Percentiles rank a stretch among this genome's conserved stretches.
Evolutionary conservation across 2,113 vertebrate genomes (phyloP).

Genomic region (Cavia porcellus): DNA sequence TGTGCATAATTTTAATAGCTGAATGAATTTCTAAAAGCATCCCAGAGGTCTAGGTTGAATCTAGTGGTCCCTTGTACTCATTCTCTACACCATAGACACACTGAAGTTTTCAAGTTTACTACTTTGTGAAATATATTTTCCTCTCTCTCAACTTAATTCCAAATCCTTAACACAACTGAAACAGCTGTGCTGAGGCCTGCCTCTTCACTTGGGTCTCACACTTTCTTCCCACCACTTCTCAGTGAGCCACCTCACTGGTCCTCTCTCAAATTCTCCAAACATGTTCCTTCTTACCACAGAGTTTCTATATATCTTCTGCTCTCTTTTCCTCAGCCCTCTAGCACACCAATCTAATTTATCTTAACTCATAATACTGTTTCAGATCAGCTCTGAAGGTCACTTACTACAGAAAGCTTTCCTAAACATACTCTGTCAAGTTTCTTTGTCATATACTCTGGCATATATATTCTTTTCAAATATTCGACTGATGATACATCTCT

Average conservation of each 20-base stretch:
- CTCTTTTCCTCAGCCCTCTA: background rate
- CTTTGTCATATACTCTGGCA: background rate
- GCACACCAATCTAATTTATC: background rate
- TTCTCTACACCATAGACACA: background rate
- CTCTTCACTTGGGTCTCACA: background rate
- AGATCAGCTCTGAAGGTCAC: constrained; percentile 20
- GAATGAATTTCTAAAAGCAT: background rate
- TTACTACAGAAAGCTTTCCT: background rate
- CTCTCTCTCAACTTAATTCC: background rate
- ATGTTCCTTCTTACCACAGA: background rate
- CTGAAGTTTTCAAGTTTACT: background rate
- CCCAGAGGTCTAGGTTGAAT: background rate
- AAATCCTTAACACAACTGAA: background rate
- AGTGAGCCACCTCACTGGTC: background rate
- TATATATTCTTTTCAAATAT: constrained; percentile 9
- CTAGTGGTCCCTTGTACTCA: background rate
- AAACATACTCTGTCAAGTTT: background rate
- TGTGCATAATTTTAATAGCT: background rate
- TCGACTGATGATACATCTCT: background rate
- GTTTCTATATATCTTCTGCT: background rate
- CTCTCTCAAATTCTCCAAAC: background rate
- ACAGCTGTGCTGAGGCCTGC: background rate
- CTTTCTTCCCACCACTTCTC: background rate
- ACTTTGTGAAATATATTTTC: background rate
- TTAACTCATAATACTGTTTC: constrained; percentile 9